Conservation (phyloP, 35 echinoderm and acorn worm species). For the Acanthaster planci region DNA sequence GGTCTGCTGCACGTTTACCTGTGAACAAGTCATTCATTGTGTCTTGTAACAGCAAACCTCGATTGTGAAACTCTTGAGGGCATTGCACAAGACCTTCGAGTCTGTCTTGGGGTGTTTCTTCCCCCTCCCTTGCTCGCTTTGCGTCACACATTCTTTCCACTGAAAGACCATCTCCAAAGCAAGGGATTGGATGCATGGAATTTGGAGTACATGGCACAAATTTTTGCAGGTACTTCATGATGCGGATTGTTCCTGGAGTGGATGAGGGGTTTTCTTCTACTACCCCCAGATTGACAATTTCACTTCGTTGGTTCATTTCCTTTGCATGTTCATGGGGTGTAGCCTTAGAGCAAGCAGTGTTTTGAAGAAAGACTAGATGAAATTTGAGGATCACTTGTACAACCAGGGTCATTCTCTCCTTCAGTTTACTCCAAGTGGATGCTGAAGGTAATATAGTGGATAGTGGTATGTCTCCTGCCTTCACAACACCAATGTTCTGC, state of each 20-base stretch:
- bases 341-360: not conserved
- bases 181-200: not conserved
- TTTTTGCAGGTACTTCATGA: not conserved
- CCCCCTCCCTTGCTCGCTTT: not conserved
- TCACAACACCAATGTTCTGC: not conserved
- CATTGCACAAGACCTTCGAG: conserved; percentile 1
- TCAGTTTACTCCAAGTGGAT: not conserved
- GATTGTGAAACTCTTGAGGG: no score
- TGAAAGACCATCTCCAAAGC: not conserved
- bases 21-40: no score
- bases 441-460: no score
- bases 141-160: not conserved
- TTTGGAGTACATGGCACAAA: not conserved
- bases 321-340: not conserved
- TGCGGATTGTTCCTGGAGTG: not conserved
- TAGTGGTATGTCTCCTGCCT: not conserved
- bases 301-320: not conserved
- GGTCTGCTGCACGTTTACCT: no score
- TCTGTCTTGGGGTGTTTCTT: not conserved
- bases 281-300: not conserved
- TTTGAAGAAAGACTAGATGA: not conserved
- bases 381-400: not conserved
- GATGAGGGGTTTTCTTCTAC: not conserved
- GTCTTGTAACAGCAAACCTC: no score
- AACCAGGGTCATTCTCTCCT: not conserved